Conservation (phyloP, 1,140 invertebrate genomes). For the Bilobella aurantiaca region DNA sequence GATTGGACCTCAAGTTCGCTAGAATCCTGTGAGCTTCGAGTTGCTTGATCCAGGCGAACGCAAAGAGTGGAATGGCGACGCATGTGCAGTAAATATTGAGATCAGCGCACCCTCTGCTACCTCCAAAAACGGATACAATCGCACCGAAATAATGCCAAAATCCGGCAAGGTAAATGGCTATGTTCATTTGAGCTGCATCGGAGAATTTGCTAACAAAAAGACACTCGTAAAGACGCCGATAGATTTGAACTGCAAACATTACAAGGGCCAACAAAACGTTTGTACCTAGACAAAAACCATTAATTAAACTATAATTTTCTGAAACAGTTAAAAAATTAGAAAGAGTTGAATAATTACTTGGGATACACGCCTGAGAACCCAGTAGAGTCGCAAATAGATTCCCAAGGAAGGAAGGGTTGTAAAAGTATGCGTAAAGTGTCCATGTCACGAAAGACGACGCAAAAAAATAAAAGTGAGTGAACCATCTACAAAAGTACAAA, state of each 20-base stretch:
- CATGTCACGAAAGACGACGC: not conserved
- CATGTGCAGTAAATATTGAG: not conserved
- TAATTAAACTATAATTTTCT: conserved; percentile 1
- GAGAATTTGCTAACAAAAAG: conserved; percentile 6
- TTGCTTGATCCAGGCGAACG: not conserved
- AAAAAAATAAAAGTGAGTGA: conserved; percentile 7
- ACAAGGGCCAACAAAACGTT: not conserved
- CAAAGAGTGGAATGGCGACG: not conserved
- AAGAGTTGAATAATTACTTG: not conserved
- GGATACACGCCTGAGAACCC: not conserved
- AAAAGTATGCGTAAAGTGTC: not conserved
- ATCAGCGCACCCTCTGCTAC: not conserved
- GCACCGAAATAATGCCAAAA: conserved; percentile 11
- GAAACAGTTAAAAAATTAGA: not conserved
- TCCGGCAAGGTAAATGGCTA: not conserved
- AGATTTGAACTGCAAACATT: not conserved
- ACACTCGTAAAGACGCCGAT: not conserved
- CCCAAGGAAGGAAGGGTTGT: not conserved
- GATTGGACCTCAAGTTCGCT: not conserved
- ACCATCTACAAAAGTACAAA: conserved; percentile 1
- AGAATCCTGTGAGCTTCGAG: conserved; percentile 1
- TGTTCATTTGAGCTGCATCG: not conserved
- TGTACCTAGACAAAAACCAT: not conserved
- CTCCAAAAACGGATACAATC: not conserved
- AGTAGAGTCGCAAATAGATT: not conserved